Conservation (phyloP, 2,113 vertebrate species). For the Agapornis roseicollis region DNA sequence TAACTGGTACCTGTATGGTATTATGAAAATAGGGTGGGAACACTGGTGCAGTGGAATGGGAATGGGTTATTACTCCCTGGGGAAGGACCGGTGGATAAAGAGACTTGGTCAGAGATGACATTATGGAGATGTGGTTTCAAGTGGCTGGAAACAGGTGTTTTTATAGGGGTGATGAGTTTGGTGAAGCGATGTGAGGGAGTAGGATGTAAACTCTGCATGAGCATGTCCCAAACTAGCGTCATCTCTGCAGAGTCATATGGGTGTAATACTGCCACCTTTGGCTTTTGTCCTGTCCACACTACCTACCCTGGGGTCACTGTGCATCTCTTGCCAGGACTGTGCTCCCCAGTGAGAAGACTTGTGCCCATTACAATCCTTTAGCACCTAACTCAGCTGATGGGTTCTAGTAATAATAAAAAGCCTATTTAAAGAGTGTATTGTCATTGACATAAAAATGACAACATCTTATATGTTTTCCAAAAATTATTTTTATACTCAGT, state of each 20-base stretch:
- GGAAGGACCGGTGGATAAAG: not conserved
- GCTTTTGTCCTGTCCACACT: rapidly evolving
- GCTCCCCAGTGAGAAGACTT: not conserved
- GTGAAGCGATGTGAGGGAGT: rapidly evolving
- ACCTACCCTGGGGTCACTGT: not conserved
- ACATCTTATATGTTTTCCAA: not conserved
- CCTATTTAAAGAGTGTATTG: not conserved
- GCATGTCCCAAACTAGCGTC: rapidly evolving
- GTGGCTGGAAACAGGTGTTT: not conserved
- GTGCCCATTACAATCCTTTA: rapidly evolving
- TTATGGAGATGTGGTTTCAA: not conserved
- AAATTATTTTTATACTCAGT: not conserved
- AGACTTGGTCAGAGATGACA: not conserved
- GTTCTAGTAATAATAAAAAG: too few species aligned
- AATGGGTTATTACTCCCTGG: not conserved
- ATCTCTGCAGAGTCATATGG: rapidly evolving
- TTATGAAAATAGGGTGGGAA: not conserved
- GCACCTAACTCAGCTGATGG: not conserved
- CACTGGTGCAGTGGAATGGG: not conserved
- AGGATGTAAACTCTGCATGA: not conserved
- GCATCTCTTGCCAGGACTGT: not conserved
- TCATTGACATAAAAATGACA: not conserved
- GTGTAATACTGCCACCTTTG: not conserved
- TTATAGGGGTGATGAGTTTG: not conserved
- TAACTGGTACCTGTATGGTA: not conserved